phyloP scores from a whole-genome alignment of 2,797 vertebrate species.

The Karalla daura region DNA sequence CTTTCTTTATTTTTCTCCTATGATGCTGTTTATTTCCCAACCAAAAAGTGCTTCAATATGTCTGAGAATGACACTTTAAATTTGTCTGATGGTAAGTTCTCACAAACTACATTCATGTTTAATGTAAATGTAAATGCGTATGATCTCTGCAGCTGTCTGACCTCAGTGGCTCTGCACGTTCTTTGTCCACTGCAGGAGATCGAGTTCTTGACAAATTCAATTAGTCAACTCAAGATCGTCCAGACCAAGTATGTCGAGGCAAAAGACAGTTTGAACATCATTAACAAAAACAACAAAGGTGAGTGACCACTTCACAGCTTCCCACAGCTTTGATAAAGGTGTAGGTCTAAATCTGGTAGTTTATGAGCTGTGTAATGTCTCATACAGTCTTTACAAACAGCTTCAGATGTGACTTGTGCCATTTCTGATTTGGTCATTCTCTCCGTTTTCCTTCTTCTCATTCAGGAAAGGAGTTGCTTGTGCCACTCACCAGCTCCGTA shows the following conservation, averaged over 20 bases:
- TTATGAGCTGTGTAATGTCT: no score
- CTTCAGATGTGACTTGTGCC: not conserved
- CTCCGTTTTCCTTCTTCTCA: not conserved
- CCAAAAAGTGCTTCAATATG: no score
- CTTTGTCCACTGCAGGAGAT: conserved; percentile 91
- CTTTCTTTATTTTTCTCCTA: no score
- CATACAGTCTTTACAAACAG: no score
- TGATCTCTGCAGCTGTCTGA: no score
- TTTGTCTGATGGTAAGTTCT: no score
- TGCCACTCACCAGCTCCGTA: conserved; percentile 96
- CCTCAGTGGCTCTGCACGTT: accelerated
- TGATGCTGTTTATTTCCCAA: no score
- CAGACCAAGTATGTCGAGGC: conserved; percentile 96
- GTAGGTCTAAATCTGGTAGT: no score
- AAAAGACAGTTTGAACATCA: conserved; percentile 91
- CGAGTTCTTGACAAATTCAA: conserved; percentile 94
- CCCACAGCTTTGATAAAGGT: no score
- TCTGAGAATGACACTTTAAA: no score
- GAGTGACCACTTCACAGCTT: conserved; percentile 6
- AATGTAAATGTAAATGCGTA: no score
- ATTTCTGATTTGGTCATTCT: not conserved
- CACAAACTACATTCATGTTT: no score
- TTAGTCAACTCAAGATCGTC: conserved; percentile 93
- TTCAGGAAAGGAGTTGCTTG: conserved; percentile 93
- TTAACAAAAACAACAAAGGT: conserved; percentile 91